These are phyloP conservation scores for Lichenostomus cassidix DNA, from an alignment of 2,113 vertebrate genomes.

Conservation along the genomic window DNA sequence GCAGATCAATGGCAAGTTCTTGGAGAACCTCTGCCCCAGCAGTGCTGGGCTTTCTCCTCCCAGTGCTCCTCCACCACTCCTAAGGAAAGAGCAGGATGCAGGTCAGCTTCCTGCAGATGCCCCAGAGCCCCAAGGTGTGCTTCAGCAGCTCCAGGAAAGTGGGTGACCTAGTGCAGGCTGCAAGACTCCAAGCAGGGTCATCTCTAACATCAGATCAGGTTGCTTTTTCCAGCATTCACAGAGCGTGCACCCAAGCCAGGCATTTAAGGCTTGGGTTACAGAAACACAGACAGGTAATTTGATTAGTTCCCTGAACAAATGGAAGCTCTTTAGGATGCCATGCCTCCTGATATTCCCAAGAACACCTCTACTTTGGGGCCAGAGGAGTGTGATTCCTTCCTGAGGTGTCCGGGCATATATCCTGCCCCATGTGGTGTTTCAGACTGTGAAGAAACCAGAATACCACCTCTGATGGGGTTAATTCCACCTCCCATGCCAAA, in stretches of 20 bases:
- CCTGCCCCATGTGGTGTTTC: background rate
- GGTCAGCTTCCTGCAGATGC: background rate
- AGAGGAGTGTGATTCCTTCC: background rate
- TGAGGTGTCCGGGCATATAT: background rate
- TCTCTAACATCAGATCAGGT: background rate
- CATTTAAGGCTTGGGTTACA: background rate
- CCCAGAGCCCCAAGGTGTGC: background rate
- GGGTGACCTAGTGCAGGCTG: background rate
- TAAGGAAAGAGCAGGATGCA: background rate
- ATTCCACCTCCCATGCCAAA: background rate
- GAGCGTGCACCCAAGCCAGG: background rate
- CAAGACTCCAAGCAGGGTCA: background rate
- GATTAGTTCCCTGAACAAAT: background rate
- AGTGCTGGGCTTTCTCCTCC: background rate
- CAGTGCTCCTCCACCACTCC: background rate
- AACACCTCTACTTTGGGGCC: background rate
- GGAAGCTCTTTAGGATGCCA: background rate
- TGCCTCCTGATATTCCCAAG: background rate
- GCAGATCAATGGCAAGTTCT: too few relatives aligned
- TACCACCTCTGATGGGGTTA: background rate
- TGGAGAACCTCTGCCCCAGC: background rate
- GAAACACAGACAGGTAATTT: background rate
- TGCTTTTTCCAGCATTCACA: background rate
- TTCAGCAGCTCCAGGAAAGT: background rate
- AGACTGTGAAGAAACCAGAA: background rate